phyloP scores from a whole-genome alignment of 2,888 invertebrate species.

The Ectemnius cavifrons region DNA sequence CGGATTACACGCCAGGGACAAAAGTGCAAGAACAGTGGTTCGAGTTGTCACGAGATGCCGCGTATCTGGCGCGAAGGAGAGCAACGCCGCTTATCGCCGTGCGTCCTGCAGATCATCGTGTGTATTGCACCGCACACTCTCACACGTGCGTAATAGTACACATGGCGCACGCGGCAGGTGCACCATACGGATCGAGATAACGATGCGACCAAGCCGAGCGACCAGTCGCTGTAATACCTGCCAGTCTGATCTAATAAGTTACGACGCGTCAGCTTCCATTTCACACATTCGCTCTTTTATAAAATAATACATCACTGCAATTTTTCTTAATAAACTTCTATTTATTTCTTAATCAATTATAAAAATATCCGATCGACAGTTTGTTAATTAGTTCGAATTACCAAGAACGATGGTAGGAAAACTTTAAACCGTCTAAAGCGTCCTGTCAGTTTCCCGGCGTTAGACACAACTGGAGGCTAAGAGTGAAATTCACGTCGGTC shows the following conservation, averaged over 20 bases:
- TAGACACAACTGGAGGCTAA: too few species aligned
- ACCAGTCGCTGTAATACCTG: conserved; percentile 32
- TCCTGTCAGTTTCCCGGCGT: too few species aligned
- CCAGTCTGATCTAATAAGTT: conserved; percentile 52
- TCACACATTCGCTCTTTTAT: too few species aligned
- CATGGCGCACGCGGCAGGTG: conserved; percentile 40
- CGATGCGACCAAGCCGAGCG: conserved; percentile 36
- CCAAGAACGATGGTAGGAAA: not conserved
- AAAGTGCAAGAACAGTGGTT: not conserved
- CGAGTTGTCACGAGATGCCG: conserved; percentile 18
- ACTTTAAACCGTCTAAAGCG: too few species aligned
- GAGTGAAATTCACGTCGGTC: conserved; percentile 16
- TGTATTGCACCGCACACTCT: conserved; percentile 13
- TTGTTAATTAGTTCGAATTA: too few species aligned
- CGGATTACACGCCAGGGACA: too few species aligned
- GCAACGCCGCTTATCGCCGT: conserved; percentile 28
- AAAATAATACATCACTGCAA: too few species aligned
- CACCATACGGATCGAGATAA: conserved; percentile 49
- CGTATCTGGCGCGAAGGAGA: conserved; percentile 23
- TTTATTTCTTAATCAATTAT: too few species aligned
- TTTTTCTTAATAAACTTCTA: too few species aligned
- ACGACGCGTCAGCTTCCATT: not conserved
- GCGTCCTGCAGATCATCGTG: conserved; percentile 14
- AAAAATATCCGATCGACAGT: too few species aligned
- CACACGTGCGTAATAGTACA: conserved; percentile 34